Evolutionary conservation across 2,888 invertebrate genomes (phyloP).

Genomic region (Apotomis capreana): DNA sequence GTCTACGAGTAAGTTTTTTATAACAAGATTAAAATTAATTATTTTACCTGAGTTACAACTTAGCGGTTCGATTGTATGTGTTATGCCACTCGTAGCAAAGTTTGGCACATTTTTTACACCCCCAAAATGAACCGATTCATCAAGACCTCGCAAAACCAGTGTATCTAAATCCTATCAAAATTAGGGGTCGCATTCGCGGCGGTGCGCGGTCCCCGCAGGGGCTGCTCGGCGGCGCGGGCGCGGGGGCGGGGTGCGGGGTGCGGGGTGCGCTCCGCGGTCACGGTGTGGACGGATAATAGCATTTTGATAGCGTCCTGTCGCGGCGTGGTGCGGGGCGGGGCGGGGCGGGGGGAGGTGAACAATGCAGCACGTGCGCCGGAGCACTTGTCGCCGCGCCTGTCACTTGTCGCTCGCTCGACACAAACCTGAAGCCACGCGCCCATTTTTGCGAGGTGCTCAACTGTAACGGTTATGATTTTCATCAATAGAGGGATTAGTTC

Average conservation of each 20-base stretch:
- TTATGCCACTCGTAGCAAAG: neutral
- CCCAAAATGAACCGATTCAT: neutral
- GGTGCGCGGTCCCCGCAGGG: conserved; percentile 3
- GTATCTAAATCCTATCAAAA: conserved; percentile 30
- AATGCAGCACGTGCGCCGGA: conserved; percentile 18
- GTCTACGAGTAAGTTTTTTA: too few relatives aligned
- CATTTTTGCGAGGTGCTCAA: conserved; percentile 6
- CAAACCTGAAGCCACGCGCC: conserved; percentile 18
- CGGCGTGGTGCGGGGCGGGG: too few relatives aligned
- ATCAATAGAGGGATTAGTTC: conserved; percentile 7
- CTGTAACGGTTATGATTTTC: conserved; percentile 20
- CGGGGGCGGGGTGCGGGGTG: neutral
- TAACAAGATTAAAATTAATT: too few relatives aligned
- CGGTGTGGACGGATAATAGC: conserved; percentile 72
- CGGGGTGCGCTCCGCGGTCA: conserved; percentile 61
- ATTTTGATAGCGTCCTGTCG: conserved; percentile 57
- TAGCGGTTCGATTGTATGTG: neutral
- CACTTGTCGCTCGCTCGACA: conserved; percentile 26
- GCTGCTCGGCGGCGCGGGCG: neutral
- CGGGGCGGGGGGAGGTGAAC: conserved; percentile 37
- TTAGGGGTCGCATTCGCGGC: conserved; percentile 9
- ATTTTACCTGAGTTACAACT: too few relatives aligned
- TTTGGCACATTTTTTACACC: conserved; percentile 15
- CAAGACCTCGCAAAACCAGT: conserved; percentile 28
- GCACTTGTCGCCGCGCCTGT: conserved; percentile 27